These are phyloP conservation scores for Tribolium freemani DNA, from an alignment of 2,888 invertebrate species.

Conservation along the genomic window DNA sequence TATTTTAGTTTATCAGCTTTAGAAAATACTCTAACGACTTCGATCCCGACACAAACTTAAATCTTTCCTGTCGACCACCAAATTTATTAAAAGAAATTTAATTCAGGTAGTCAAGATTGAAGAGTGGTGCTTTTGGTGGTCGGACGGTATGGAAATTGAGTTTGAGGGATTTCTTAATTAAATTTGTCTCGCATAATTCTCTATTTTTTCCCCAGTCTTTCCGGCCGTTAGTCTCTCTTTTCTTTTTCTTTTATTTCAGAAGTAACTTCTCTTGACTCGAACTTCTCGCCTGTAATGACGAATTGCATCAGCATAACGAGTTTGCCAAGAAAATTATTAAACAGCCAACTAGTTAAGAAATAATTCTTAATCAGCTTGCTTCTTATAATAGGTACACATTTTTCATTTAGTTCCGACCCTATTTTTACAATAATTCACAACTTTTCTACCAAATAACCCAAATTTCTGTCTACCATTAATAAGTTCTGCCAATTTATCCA, in stretches of 20 bases:
- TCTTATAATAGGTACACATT: not conserved
- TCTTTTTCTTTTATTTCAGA: slow-evolving; percentile 39
- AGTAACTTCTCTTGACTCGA: slow-evolving; percentile 39
- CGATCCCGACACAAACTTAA: slow-evolving; percentile 46
- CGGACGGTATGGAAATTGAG: slow-evolving; percentile 49
- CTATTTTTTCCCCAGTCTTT: slow-evolving; percentile 38
- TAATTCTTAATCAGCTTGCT: slow-evolving; percentile 18
- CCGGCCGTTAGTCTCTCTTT: slow-evolving; percentile 33
- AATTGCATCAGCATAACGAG: slow-evolving; percentile 45
- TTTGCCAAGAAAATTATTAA: slow-evolving; percentile 34
- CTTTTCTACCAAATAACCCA: not conserved
- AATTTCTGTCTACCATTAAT: not conserved
- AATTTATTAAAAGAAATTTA: slow-evolving; percentile 47
- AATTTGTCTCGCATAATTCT: slow-evolving; percentile 49
- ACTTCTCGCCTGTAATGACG: slow-evolving; percentile 42
- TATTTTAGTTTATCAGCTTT: slow-evolving; percentile 49
- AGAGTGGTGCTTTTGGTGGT: slow-evolving; percentile 31
- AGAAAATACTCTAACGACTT: slow-evolving; percentile 52
- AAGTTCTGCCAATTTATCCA: slow-evolving; percentile 8
- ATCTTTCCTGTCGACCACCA: slow-evolving; percentile 42
- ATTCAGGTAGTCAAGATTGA: slow-evolving; percentile 41
- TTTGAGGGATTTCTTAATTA: slow-evolving; percentile 51
- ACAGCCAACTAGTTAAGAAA: slow-evolving; percentile 25
- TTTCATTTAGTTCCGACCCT: not conserved
- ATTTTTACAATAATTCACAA: not conserved